phyloP scores from a whole-genome alignment of 2,888 invertebrate species.

The Sphaeridia pumilis region DNA sequence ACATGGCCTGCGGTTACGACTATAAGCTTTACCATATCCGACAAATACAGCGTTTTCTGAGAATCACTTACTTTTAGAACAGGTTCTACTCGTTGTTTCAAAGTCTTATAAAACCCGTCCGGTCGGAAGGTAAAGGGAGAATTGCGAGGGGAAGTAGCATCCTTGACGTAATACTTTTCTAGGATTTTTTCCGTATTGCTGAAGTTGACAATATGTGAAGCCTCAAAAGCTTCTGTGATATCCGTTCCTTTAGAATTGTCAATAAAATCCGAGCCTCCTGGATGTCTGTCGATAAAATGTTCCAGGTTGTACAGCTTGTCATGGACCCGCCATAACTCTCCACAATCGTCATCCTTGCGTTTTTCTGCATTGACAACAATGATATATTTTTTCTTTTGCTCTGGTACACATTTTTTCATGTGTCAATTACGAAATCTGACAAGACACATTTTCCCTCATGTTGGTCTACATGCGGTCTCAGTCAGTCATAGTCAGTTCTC shows the following conservation, averaged over 20 bases:
- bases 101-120: slow-evolving; percentile 60
- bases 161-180: slow-evolving; percentile 53
- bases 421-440: too few relatives aligned
- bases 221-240: slow-evolving; percentile 67
- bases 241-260: slow-evolving; percentile 52
- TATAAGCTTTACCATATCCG: too few relatives aligned
- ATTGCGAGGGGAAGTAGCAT: slow-evolving; percentile 52
- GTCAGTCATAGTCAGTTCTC: too few relatives aligned
- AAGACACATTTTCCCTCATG: too few relatives aligned
- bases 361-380: not conserved
- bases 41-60: too few relatives aligned
- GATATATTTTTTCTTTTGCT: not conserved
- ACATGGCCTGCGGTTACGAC: too few relatives aligned
- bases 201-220: slow-evolving; percentile 51
- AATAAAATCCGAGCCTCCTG: slow-evolving; percentile 41
- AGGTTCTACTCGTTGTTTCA: slow-evolving; percentile 44
- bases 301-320: slow-evolving; percentile 46
- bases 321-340: slow-evolving; percentile 35
- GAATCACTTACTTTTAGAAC: slow-evolving; percentile 20
- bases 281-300: slow-evolving; percentile 45
- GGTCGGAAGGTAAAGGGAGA: slow-evolving; percentile 61
- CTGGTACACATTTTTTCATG: too few relatives aligned
- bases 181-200: slow-evolving; percentile 49
- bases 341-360: slow-evolving; percentile 1
- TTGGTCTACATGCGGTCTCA: too few relatives aligned